phyloP scores from a whole-genome alignment of 2,888 invertebrate genomes.

The Fissipunctia ypsillon region DNA sequence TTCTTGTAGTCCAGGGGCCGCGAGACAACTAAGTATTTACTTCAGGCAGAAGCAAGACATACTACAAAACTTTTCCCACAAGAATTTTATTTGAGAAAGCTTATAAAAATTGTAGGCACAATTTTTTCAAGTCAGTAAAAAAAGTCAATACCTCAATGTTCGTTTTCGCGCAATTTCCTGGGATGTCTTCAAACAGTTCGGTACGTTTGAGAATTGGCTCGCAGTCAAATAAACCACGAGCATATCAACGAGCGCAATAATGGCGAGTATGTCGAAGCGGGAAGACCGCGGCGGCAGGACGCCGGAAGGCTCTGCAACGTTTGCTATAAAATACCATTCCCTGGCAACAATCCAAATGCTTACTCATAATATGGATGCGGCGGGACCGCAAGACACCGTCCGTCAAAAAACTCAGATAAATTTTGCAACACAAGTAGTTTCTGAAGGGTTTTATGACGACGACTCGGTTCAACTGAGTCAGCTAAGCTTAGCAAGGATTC shows the following conservation, averaged over 20 bases:
- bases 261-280: slow-evolving; percentile 49
- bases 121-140: slow-evolving; percentile 6
- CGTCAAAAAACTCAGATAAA: slow-evolving; percentile 62
- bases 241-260: slow-evolving; percentile 54
- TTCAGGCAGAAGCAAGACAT: slow-evolving; percentile 10
- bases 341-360: slow-evolving; percentile 78
- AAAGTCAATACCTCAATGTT: slow-evolving; percentile 7
- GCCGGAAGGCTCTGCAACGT: slow-evolving; percentile 74
- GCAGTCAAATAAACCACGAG: slow-evolving; percentile 59
- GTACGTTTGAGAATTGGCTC: slow-evolving; percentile 61
- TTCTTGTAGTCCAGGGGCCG: slow-evolving; percentile 13
- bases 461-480: slow-evolving; percentile 59
- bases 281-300: slow-evolving; percentile 69
- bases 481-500: slow-evolving; percentile 50
- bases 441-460: slow-evolving; percentile 63
- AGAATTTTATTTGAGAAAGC: not conserved
- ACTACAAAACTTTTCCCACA: not conserved
- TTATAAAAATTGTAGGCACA: not conserved
- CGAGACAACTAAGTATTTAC: slow-evolving; percentile 24
- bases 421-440: slow-evolving; percentile 61
- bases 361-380: slow-evolving; percentile 60
- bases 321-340: slow-evolving; percentile 66
- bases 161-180: slow-evolving; percentile 39
- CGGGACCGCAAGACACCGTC: slow-evolving; percentile 63
- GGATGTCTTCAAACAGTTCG: slow-evolving; percentile 28